Percentiles rank a stretch among this genome's conserved stretches.
Conservation (phyloP, 2,797 vertebrate genomes). For the Myoxocephalus aenaeus region DNA sequence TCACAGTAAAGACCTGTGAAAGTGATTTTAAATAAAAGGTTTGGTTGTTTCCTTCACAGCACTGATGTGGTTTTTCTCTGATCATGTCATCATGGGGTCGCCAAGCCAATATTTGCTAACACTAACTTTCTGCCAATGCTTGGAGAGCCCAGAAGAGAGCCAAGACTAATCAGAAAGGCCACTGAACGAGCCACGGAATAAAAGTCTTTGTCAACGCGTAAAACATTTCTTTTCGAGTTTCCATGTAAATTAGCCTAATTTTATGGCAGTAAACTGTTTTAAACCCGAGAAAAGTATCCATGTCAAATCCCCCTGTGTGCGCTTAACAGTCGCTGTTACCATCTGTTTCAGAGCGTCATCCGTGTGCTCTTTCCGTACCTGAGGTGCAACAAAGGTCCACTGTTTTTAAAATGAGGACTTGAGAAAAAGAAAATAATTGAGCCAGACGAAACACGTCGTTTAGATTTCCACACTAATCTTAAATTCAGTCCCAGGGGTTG, state of each 20-base stretch:
- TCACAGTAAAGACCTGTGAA: background rate
- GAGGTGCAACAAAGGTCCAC: background rate
- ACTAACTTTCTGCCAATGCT: constrained; percentile 16
- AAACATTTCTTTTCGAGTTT: constrained; percentile 18
- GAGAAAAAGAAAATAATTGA: background rate
- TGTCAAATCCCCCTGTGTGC: constrained; percentile 37
- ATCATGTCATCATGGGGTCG: constrained; percentile 11
- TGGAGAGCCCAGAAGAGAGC: constrained; percentile 12
- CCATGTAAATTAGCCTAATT: constrained; percentile 38
- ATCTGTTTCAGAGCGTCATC: constrained; percentile 46
- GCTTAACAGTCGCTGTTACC: constrained; percentile 16
- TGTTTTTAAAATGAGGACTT: background rate
- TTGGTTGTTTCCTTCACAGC: constrained; percentile 1
- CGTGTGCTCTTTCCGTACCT: constrained; percentile 3
- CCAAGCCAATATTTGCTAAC: constrained; percentile 19
- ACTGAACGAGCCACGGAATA: constrained; percentile 7
- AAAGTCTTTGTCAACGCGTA: constrained; percentile 17
- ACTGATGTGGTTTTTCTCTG: constrained; percentile 3
- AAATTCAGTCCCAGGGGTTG: background rate
- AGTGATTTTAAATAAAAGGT: background rate
- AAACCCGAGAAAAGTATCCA: constrained; percentile 26
- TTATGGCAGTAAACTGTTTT: constrained; percentile 35
- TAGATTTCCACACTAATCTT: background rate
- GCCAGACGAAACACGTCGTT: background rate
- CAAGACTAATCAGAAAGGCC: constrained; percentile 20